Percentiles rank a stretch among this genome's conserved stretches.
Evolutionary conservation across 2,888 invertebrate species (phyloP).

Genomic region (Ophioninae sp.): DNA sequence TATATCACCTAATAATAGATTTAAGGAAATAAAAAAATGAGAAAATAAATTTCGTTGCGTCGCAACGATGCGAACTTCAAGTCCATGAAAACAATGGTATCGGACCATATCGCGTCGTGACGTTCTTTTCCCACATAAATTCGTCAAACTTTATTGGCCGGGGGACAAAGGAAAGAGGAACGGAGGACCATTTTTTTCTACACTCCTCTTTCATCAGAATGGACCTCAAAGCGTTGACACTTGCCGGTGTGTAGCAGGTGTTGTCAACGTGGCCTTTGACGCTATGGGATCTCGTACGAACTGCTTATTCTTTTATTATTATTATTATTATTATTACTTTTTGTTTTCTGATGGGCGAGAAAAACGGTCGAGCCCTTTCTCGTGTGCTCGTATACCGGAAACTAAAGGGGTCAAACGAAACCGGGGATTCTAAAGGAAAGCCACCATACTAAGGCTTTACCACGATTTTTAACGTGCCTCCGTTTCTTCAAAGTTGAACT

Average conservation of each 20-base stretch:
- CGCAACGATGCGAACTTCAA: no score
- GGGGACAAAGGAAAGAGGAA: not conserved
- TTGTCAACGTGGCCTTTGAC: conserved; percentile 32
- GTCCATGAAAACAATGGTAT: not conserved
- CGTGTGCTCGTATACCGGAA: conserved; percentile 70
- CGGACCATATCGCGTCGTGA: not conserved
- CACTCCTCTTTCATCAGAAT: conserved; percentile 5
- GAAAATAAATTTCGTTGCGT: no score
- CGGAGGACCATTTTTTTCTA: conserved; percentile 21
- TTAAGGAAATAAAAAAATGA: no score
- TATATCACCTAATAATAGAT: no score
- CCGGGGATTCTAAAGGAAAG: not conserved
- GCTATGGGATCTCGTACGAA: conserved; percentile 28
- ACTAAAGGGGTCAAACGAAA: conserved; percentile 59
- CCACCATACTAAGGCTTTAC: no score
- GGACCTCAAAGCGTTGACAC: conserved; percentile 30
- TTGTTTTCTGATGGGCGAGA: not conserved
- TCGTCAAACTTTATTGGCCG: conserved; percentile 22
- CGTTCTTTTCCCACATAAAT: conserved; percentile 1
- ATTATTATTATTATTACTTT: conserved; percentile 13
- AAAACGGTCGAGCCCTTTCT: conserved; percentile 59
- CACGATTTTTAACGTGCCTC: no score
- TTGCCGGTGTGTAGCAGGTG: conserved; percentile 24
- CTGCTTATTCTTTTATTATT: conserved; percentile 15
- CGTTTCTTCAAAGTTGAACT: no score